phyloP scores from a whole-genome alignment of 2,888 invertebrate genomes.

The Nomada hirtipes region DNA sequence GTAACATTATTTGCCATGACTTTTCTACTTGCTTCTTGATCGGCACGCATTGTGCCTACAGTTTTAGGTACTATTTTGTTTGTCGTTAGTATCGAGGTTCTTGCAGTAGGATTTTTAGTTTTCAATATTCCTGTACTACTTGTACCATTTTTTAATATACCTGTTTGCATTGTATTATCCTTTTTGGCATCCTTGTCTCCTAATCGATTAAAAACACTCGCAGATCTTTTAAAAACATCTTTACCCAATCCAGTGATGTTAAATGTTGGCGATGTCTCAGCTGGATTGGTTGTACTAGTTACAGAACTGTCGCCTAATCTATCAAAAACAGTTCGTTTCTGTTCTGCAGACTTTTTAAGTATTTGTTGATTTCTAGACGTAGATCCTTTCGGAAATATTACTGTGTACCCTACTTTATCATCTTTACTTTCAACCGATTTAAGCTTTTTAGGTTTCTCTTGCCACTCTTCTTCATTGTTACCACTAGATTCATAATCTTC shows the following conservation, averaged over 20 bases:
- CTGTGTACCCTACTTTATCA: slow-evolving; percentile 84
- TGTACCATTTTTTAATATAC: slow-evolving; percentile 79
- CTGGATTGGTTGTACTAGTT: slow-evolving; percentile 82
- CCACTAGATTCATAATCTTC: slow-evolving; percentile 58
- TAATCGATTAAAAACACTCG: slow-evolving; percentile 81
- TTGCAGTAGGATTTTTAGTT: slow-evolving; percentile 64
- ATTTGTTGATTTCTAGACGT: slow-evolving; percentile 83
- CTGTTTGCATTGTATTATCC: slow-evolving; percentile 62
- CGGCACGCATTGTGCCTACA: slow-evolving; percentile 82
- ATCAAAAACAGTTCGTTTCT: slow-evolving; percentile 85
- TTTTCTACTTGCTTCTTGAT: slow-evolving; percentile 80
- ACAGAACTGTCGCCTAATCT: slow-evolving; percentile 85
- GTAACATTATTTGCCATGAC: slow-evolving; percentile 69
- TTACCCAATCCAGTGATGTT: slow-evolving; percentile 82
- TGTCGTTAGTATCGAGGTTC: slow-evolving; percentile 64
- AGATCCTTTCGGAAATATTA: slow-evolving; percentile 84
- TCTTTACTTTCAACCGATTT: slow-evolving; percentile 64
- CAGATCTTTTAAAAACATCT: slow-evolving; percentile 77
- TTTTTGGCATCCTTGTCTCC: slow-evolving; percentile 80
- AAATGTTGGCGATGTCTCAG: slow-evolving; percentile 77
- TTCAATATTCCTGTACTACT: slow-evolving; percentile 76
- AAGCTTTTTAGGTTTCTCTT: slow-evolving; percentile 49
- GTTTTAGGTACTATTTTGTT: slow-evolving; percentile 67
- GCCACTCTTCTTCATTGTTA: slow-evolving; percentile 69
- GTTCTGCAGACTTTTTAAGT: slow-evolving; percentile 79